A percentile compares a stretch with the other conserved stretches of the same genome.
These are phyloP conservation scores for Nymphalis polychloros DNA, from an alignment of 2,888 invertebrate species.

Conservation along the genomic window DNA sequence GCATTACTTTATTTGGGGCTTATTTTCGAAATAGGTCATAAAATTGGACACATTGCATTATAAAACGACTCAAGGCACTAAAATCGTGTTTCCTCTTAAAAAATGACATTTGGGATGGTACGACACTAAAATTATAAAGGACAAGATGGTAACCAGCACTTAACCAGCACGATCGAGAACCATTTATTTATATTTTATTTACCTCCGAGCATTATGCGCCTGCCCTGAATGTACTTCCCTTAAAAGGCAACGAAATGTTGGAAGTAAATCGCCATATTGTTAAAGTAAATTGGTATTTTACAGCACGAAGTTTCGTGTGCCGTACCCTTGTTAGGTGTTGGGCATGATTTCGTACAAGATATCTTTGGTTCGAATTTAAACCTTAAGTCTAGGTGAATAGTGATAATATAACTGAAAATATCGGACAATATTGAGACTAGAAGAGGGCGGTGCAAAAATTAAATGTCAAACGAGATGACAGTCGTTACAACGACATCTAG, in stretches of 20 bases:
- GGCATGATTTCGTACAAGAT: slow-evolving; percentile 36
- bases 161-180: slow-evolving; percentile 44
- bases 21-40: slow-evolving; percentile 10
- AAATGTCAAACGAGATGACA: slow-evolving; percentile 70
- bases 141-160: slow-evolving; percentile 50
- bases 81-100: slow-evolving; percentile 4
- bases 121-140: slow-evolving; percentile 58
- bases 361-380: slow-evolving; percentile 20
- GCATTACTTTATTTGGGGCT: background rate
- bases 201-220: slow-evolving; percentile 58
- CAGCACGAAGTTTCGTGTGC: slow-evolving; percentile 69
- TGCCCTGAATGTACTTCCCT: slow-evolving; percentile 68
- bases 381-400: slow-evolving; percentile 29
- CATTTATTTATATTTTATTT: slow-evolving; percentile 59
- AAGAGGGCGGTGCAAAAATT: slow-evolving; percentile 48
- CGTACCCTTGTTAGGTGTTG: slow-evolving; percentile 59
- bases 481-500: slow-evolving; percentile 65
- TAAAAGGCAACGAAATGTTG: slow-evolving; percentile 70
- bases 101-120: slow-evolving; percentile 47
- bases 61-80: slow-evolving; percentile 5
- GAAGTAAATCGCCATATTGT: slow-evolving; percentile 76
- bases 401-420: slow-evolving; percentile 19
- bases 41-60: slow-evolving; percentile 14
- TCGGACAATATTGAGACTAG: slow-evolving; percentile 30
- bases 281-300: slow-evolving; percentile 78